Percentiles rank a stretch among this genome's conserved stretches.
Evolutionary conservation across 2,888 invertebrate genomes (phyloP).

Genomic region (Dryobotodes eremita): DNA sequence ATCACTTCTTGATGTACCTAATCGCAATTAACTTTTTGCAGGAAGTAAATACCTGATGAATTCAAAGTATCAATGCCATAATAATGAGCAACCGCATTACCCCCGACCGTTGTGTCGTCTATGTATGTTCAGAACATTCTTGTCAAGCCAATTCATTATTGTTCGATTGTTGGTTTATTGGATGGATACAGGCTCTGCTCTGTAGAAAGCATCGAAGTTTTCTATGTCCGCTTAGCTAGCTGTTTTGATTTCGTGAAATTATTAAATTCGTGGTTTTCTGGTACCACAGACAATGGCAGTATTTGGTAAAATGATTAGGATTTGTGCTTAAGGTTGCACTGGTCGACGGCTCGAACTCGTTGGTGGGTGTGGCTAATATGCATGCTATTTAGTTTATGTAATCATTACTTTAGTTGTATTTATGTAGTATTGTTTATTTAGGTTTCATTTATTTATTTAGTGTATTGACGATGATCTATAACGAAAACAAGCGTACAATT

Average conservation of each 20-base stretch:
- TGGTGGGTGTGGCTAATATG: no score
- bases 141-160: conserved; percentile 21
- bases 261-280: neutral
- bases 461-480: no score
- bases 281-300: neutral
- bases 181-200: conserved; percentile 2
- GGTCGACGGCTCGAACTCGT: no score
- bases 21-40: conserved; percentile 33
- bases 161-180: conserved; percentile 20
- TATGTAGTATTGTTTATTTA: no score
- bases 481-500: no score
- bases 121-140: conserved; percentile 26
- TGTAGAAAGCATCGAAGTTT: neutral
- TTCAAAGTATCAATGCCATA: conserved; percentile 46
- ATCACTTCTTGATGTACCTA: neutral
- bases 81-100: conserved; percentile 31
- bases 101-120: conserved; percentile 30
- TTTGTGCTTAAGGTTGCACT: neutral
- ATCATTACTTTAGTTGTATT: no score
- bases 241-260: neutral
- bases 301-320: neutral
- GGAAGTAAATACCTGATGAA: conserved; percentile 21
- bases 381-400: no score
- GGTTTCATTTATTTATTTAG: no score
- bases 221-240: neutral